Evolutionary conservation across 2,888 invertebrate species (phyloP), one percentile per base, ranked within the genome.

Genomic region (Spodoptera littoralis): DNA sequence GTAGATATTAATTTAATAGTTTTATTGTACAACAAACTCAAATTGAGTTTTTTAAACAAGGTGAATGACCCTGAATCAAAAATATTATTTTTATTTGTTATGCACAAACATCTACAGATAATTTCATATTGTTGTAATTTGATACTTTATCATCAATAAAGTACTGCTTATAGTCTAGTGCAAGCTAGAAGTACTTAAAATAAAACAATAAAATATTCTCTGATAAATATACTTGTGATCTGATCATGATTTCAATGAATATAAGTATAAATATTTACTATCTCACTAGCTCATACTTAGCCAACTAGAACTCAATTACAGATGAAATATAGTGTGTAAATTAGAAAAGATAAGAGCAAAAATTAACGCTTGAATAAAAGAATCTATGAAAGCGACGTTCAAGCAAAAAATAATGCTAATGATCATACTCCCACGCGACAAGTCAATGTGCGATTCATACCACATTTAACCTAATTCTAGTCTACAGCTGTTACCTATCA

Each of bases 361-460:
- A 67, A 68, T 66, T 64, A 65, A 24, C 44, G 59, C 65, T 42
- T 11, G 36, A 8, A 36, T 67, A 50, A 47, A 62, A 59, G 54
- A 69, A 70, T 60, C 54, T 50, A 79, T 67, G 75, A 72, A 67
- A 79, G 71, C 73, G 61, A 70, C 77, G 60, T 81, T 58, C 62
- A 44, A 73, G 79, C 67, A 86, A 87, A 88, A 87, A 87, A 73
- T 85, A 87, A 89, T 89, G 88, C 62, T 84, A 88, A 89, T 88
- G 81, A 83, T 74, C 66, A 60, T 65, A 81, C 84, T 84, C 88
- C 86, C 85, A 89, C 88, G 84, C 90, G 78, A 84, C 63, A 63
- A 64, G 68, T 44, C 60, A 65, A 70, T 76, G 65, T 64, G 67
- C 70, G 65, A 72, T 70, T 75, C 63, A 59, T 52, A 68, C 36